Evolutionary conservation across 2,797 vertebrate species (phyloP), one percentile per base, ranked within the genome.

Genomic region (Mormyrus proboscirostris): DNA sequence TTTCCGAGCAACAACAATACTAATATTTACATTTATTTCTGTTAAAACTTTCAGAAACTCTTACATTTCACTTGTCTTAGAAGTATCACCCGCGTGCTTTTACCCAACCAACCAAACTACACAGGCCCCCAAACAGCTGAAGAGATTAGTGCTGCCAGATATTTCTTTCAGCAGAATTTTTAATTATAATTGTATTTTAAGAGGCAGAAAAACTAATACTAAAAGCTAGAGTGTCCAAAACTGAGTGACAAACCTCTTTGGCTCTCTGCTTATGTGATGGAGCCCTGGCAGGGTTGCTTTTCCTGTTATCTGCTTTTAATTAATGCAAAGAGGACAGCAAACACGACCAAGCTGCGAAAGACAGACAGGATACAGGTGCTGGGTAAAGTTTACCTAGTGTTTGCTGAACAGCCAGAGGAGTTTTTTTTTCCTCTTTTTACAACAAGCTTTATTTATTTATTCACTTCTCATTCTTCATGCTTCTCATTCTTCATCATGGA

Each of bases 331-430:
- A 82, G 76, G 41, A 82, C 38, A 44, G 41, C 38, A 82, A 82
- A 82, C 73, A 73, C 0, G 65, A 73, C 16, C 19, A 7, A n/a
- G 1, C 76, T 14, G 16, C n/a, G 41, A 82, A 47, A n/a, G 76
- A 82, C 73, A 79, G 33, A n/a, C 76, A 79, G 76, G 76, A 82
- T 82, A n/a, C 76, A 82, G 41, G 41, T 82, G 38, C 38, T 82
- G 69, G 1, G 33, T 73, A 38, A 73, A 73, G 29, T 73, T 73
- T 73, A 38, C 33, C 69, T 73, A 38, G 33, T 73, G 65, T 38
- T 73, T 73, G 65, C 29, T 73, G 65, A 38, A 16, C 65, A 16
- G 12, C 65, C 2, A 38, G 4, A 38, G 65, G 12, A 41, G 73
- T 0, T 41, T 3, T 47, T 82, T 41, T n/a, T n/a, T 0, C 33